Base-by-base conservation (phyloP, 1,140 invertebrate genomes). In the Octopus bimaculoides region DNA sequence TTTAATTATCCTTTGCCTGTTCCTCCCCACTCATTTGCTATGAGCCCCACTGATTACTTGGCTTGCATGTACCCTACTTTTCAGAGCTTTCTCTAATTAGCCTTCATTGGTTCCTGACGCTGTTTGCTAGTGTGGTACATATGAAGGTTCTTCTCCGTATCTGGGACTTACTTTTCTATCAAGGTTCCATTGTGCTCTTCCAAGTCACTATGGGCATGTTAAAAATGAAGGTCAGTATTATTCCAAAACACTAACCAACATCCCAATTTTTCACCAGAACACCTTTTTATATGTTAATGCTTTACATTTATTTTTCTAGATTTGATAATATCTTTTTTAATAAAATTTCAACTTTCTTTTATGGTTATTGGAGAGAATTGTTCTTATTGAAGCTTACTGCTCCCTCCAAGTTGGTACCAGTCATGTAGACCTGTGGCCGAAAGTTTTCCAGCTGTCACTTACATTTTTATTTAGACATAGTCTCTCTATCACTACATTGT, bases 51-150 rank as follows among this genome's bases (percentile, higher is more conserved):
- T 66, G 3, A 66, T n/a, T 41, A 1, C 26, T 41, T 41, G 26
- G 26, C 26, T 41, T 41, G 26, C 26, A 41, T 41, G 20, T 20
- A 61, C 54, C 77, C 52, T 83, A n/a, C 74, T 52, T 87, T 87
- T 78, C 88, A 91, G 97, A 99, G 91, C 91, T 99, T 26, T 97
- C 96, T 81, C 91, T 99, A 52, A 98, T 99, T 86, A 97, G 96
- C 14, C 91, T 98, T 82, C 96, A 98, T 88, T 99, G 98, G 98
- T 98, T 99, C 90, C 91, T 99, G 54, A 98, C 98, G 4, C 89
- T 99, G n/a, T 99, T 98, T 91, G 96, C 97, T 5, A 98, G 97
- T 87, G 96, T 99, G 80, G 95, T 99, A n/a, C 96, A 98, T 85
- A 97, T 98, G 93, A 97, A 96, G 91, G 95, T 98, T 81, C 92